A percentile compares a stretch with the other conserved stretches of the same genome.
Conservation (phyloP, 2,113 vertebrate species). For the cattle (Bos taurus) region ARS-UCD2.0 NC_037351.1:38268001-38268500, state of each 20-base stretch:
- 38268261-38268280: background rate
- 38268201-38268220: background rate
- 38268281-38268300: background rate
- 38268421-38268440: background rate
- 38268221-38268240: background rate
- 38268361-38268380: background rate
- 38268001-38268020: background rate
- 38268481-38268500: background rate
- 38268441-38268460: background rate
- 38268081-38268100: background rate
- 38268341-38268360: background rate
- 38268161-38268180: background rate
- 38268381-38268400: background rate
- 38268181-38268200: background rate
- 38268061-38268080: background rate
- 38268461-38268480: background rate
- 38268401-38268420: background rate
- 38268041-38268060: background rate
- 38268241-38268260: background rate
- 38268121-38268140: background rate
- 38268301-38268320: background rate
- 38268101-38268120: background rate
- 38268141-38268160: background rate
- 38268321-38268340: background rate
- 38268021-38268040: background rate